Evolutionary conservation across 2,888 invertebrate species (phyloP).

Genomic region (Oeneis ivallda): DNA sequence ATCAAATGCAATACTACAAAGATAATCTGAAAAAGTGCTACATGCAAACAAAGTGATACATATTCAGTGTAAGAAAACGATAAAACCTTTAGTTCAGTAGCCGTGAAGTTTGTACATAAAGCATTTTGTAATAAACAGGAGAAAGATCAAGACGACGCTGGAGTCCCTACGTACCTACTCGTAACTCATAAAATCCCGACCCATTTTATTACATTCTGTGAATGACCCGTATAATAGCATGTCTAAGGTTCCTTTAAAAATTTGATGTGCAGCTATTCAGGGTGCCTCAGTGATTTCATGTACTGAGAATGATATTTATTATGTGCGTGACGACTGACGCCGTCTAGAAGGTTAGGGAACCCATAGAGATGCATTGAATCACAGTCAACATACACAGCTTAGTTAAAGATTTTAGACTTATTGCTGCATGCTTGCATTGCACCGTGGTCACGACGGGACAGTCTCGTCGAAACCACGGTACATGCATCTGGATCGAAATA

Average conservation of each 20-base stretch:
- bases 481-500: too few relatives aligned
- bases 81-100: constrained; percentile 41
- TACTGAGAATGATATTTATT: constrained; percentile 43
- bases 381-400: neutral
- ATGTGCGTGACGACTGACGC: constrained; percentile 33
- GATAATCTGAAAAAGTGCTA: too few relatives aligned
- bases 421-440: too few relatives aligned
- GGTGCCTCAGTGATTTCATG: constrained; percentile 45
- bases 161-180: constrained; percentile 30
- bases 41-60: too few relatives aligned
- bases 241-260: constrained; percentile 55
- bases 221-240: constrained; percentile 62
- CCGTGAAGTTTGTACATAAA: constrained; percentile 50
- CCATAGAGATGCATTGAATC: neutral
- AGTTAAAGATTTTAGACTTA: too few relatives aligned
- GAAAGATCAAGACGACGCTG: constrained; percentile 42
- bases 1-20: too few relatives aligned
- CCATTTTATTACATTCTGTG: constrained; percentile 60
- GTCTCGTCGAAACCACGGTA: too few relatives aligned
- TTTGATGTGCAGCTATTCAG: constrained; percentile 53
- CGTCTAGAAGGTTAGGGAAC: constrained; percentile 11
- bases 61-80: neutral
- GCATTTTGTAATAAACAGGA: constrained; percentile 52
- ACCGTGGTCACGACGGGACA: too few relatives aligned
- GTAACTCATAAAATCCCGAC: constrained; percentile 65